Percentiles rank a stretch among this genome's conserved stretches.
phyloP scores from a whole-genome alignment of 2,113 vertebrate genomes.

The Peromyscus polionotus region DNA sequence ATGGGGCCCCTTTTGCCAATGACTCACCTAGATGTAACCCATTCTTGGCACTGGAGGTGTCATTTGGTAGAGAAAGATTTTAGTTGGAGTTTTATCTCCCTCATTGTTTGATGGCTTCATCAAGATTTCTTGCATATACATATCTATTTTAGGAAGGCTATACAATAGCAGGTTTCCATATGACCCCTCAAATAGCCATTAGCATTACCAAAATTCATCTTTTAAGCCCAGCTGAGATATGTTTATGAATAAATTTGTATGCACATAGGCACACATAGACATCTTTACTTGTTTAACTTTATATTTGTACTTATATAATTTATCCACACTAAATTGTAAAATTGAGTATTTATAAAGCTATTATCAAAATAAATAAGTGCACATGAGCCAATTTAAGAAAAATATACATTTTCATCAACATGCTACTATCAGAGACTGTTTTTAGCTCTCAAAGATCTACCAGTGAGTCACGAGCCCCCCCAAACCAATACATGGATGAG shows the following conservation, averaged over 20 bases:
- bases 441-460: neutral
- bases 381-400: neutral
- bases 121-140: neutral
- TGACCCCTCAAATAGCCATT: neutral
- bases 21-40: neutral
- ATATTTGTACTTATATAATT: neutral
- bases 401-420: neutral
- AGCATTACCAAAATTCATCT: neutral
- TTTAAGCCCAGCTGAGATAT: neutral
- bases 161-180: neutral
- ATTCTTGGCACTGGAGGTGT: neutral
- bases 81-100: neutral
- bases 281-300: neutral
- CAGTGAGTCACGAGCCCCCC: neutral
- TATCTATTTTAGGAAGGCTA: neutral
- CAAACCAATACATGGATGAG: neutral
- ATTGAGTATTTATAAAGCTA: neutral
- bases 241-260: neutral
- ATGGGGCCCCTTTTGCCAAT: neutral
- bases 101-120: neutral
- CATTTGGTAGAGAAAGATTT: neutral
- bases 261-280: neutral
- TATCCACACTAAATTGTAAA: neutral
- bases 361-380: conserved; percentile 45
- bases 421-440: neutral